Evolutionary conservation across 2,113 vertebrate species (phyloP), one percentile per base, ranked within the genome.

Genomic region (Fregata magnificens): DNA sequence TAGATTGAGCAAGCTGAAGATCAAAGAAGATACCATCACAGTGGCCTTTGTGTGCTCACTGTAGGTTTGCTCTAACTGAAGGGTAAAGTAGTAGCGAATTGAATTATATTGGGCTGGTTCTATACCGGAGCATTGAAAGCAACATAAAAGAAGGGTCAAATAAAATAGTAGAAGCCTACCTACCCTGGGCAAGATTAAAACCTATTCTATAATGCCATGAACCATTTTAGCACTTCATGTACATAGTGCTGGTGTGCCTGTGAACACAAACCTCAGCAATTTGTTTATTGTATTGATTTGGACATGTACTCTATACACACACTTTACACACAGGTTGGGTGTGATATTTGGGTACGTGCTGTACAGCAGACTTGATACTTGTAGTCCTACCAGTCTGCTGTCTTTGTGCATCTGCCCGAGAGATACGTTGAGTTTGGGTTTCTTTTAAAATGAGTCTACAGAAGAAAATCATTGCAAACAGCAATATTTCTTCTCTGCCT

Each of bases 21-120:
- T 95, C 93, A 96, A 93, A 96, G 94, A n/a, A 97, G 94, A 96
- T 96, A 96, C 93, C 90, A 96, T 96, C 96, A 92, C 61, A 97
- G 93, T 65, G 71, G 74, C 91, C 93, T 95, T 66, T 94, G 79
- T 96, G 36, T 63, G 82, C 65, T 89, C 92, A 92, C 83, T 80
- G 81, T 96, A 96, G 95, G 82, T 95, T 97, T 95, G 95, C 92
- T 97, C 47, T 90, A 73, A 93, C 84, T 78, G 88, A 95, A 97
- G 91, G 88, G 88, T 96, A 97, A 97, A 96, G 79, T 55, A 66
- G 38, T 62, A 78, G 42, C n/a, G 93, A 87, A 95, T 59, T 94
- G 88, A 97, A 93, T 97, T 91, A 82, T 69, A 71, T 87, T 93
- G 95, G 74, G 72, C 19, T 94, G 65, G 24, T 95, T 96, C 82